A percentile compares a stretch with the other conserved stretches of the same genome.
These are phyloP conservation scores for Oostethus manadensis DNA, from an alignment of 2,113 vertebrate species.

Conservation along the genomic window DNA sequence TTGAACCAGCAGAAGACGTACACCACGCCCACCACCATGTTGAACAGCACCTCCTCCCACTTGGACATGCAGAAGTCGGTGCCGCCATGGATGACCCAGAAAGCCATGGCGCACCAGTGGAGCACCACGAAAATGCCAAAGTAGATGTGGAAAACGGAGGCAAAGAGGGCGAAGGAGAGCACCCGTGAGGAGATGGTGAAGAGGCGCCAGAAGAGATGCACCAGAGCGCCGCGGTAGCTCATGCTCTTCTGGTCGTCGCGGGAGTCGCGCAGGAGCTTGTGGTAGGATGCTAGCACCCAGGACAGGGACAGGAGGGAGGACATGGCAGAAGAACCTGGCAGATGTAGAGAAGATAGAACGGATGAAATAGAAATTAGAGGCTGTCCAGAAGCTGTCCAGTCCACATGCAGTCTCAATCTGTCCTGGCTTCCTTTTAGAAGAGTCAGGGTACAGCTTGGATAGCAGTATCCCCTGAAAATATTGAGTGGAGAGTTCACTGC, in stretches of 20 bases:
- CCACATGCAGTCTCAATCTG: background rate
- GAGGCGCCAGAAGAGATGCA: conserved; percentile 96
- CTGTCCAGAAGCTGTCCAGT: background rate
- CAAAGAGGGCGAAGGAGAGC: conserved; percentile 98
- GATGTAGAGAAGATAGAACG: conserved; percentile 5
- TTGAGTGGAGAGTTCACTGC: too few species aligned
- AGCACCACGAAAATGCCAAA: conserved; percentile 99
- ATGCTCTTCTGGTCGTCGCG: conserved; percentile 99
- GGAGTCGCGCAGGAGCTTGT: conserved; percentile 98
- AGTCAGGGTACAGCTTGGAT: too few species aligned
- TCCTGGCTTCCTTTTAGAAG: too few species aligned
- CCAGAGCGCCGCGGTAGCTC: conserved; percentile 96
- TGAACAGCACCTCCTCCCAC: conserved; percentile 99
- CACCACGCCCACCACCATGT: conserved; percentile 99
- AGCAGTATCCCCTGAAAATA: too few species aligned
- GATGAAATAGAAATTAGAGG: conserved; percentile 6
- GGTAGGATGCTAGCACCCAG: conserved; percentile 99
- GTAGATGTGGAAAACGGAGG: conserved; percentile 99
- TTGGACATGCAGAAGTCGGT: conserved; percentile 99
- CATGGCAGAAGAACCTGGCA: conserved; percentile 89
- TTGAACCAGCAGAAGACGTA: conserved; percentile 99
- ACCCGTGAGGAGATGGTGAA: conserved; percentile 99
- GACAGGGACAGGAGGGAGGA: conserved; percentile 98
- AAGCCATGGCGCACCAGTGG: conserved; percentile 99
- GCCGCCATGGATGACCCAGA: conserved; percentile 99